Evolutionary conservation across 1,140 invertebrate species (phyloP).

Genomic region (Geopemphigus sp.): DNA sequence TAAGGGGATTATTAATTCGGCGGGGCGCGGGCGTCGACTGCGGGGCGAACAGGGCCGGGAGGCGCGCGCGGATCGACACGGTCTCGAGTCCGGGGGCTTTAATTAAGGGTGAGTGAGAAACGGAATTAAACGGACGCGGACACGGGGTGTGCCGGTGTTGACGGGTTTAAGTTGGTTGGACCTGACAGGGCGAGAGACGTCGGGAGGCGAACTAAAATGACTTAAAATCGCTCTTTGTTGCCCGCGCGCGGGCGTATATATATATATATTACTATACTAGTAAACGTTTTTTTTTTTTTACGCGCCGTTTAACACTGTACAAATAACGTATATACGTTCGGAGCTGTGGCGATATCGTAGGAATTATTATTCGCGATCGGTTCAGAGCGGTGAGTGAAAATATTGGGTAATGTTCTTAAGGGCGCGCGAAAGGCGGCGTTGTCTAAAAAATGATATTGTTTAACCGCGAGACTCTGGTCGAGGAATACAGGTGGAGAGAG

Average conservation of each 20-base stretch:
- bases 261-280: neutral
- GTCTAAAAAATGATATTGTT: no score
- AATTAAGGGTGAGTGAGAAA: slow-evolving; percentile 46
- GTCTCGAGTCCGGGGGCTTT: slow-evolving; percentile 9
- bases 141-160: slow-evolving; percentile 32
- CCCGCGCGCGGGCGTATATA: neutral
- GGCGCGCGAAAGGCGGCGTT: no score
- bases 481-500: no score
- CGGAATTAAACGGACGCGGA: slow-evolving; percentile 35
- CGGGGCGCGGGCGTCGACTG: no score
- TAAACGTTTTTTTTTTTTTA: neutral
- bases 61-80: neutral
- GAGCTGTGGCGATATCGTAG: no score
- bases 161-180: slow-evolving; percentile 47
- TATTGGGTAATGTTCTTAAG: no score
- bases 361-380: no score
- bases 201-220: slow-evolving; percentile 6
- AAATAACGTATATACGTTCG: no score
- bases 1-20: slow-evolving; percentile 40
- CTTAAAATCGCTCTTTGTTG: slow-evolving; percentile 17
- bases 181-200: slow-evolving; percentile 38
- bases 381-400: no score
- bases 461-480: no score
- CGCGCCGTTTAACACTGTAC: no score
- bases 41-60: neutral